Evolutionary conservation across 2,797 vertebrate genomes (phyloP).

Genomic region (Neosilurus mollespiculum): DNA sequence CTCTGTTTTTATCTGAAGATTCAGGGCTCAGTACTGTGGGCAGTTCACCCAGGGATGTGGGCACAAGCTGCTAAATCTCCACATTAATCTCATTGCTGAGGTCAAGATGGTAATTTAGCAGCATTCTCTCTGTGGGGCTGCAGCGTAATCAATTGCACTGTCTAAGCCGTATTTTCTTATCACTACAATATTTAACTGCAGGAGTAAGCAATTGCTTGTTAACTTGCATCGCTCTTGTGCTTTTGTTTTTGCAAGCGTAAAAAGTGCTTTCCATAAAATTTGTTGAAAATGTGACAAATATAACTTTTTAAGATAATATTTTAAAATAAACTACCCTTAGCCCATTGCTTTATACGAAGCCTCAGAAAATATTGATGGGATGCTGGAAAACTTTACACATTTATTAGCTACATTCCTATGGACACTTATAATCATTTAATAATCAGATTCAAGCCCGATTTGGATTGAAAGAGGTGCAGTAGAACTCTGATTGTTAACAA

Average conservation of each 20-base stretch:
- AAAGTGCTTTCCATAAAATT: neutral
- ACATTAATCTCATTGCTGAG: conserved; percentile 53
- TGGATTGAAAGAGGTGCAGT: too few relatives aligned
- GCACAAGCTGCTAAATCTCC: conserved; percentile 47
- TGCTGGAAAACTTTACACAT: neutral
- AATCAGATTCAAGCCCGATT: too few relatives aligned
- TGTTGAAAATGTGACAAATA: neutral
- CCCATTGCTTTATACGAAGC: neutral
- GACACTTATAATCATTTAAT: too few relatives aligned
- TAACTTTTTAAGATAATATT: neutral
- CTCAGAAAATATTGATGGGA: neutral
- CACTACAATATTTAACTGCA: conserved; percentile 36
- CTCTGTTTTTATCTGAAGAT: conserved; percentile 36
- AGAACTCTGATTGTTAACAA: too few relatives aligned
- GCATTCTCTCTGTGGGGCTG: conserved; percentile 39
- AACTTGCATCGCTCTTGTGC: conserved; percentile 32
- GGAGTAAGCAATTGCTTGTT: conserved; percentile 47
- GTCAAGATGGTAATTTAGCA: conserved; percentile 49
- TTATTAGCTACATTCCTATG: too few relatives aligned
- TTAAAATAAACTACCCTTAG: neutral
- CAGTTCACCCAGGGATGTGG: conserved; percentile 33
- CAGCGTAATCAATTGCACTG: conserved; percentile 39
- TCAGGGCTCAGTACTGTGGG: conserved; percentile 19
- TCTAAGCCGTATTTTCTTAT: conserved; percentile 51
- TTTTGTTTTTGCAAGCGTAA: conserved; percentile 11